Percentiles rank a stretch among this genome's conserved stretches.
phyloP scores from a whole-genome alignment of 2,888 invertebrate genomes.

The Tachina lurida region DNA sequence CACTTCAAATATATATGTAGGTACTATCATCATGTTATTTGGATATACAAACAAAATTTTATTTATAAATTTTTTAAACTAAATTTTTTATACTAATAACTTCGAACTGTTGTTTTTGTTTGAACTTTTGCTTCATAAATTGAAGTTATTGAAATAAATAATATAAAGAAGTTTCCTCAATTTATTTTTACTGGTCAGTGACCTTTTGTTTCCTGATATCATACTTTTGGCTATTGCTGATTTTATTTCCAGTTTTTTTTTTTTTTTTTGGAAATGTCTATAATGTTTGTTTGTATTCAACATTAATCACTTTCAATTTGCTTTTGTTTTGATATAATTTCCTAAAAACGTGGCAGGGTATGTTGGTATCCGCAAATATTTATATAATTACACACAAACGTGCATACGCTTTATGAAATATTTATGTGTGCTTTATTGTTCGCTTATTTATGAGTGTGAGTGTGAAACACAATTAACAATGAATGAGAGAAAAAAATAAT shows the following conservation, averaged over 20 bases:
- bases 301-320: conserved; percentile 53
- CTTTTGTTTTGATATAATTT: conserved; percentile 45
- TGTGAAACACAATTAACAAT: conserved; percentile 67
- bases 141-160: neutral
- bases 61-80: too few relatives aligned
- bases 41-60: too few relatives aligned
- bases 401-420: neutral
- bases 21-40: too few relatives aligned
- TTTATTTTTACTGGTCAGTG: conserved; percentile 17
- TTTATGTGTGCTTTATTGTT: conserved; percentile 7
- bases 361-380: neutral
- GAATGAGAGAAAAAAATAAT: conserved; percentile 16
- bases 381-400: neutral
- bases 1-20: too few relatives aligned
- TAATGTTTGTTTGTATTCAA: conserved; percentile 17
- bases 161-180: neutral
- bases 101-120: neutral
- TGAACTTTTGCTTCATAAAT: neutral
- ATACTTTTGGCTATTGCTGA: neutral
- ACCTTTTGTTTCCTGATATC: conserved; percentile 19
- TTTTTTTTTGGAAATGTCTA: neutral
- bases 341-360: conserved; percentile 3
- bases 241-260: too few relatives aligned
- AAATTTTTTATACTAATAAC: too few relatives aligned
- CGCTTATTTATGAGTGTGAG: conserved; percentile 18